Conservation (phyloP, 2,797 vertebrate species). For the Anguilla obscura region DNA sequence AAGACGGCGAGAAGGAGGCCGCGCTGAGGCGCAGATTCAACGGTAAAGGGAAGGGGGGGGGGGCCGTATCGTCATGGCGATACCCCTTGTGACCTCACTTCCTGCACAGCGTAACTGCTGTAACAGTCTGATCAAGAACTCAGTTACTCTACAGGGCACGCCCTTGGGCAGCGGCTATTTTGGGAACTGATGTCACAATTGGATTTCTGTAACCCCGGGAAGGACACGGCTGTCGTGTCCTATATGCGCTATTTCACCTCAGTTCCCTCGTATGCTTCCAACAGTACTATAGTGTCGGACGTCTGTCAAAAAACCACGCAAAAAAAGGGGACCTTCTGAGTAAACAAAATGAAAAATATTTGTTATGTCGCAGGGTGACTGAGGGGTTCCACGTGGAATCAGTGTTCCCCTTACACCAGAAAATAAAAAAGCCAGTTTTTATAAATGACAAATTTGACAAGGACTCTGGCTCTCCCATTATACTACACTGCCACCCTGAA, state of each 20-base stretch:
- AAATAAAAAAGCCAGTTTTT: neutral
- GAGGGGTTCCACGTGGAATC: neutral
- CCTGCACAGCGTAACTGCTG: neutral
- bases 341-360: neutral
- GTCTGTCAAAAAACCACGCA: neutral
- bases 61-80: neutral
- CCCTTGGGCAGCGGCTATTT: neutral
- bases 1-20: constrained; percentile 88
- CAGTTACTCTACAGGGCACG: neutral
- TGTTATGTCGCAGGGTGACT: neutral
- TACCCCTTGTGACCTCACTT: neutral
- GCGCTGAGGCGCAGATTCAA: constrained; percentile 82
- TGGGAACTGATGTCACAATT: neutral
- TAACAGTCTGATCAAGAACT: neutral
- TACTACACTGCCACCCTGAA: neutral
- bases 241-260: neutral
- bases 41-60: constrained; percentile 63
- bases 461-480: neutral
- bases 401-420: too few species aligned
- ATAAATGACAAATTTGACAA: neutral
- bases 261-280: neutral
- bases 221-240: neutral
- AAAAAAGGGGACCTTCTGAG: neutral
- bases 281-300: neutral
- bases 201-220: neutral